Evolutionary conservation across 1,140 invertebrate genomes (phyloP).

Genomic region (Acromyrmex heyeri): DNA sequence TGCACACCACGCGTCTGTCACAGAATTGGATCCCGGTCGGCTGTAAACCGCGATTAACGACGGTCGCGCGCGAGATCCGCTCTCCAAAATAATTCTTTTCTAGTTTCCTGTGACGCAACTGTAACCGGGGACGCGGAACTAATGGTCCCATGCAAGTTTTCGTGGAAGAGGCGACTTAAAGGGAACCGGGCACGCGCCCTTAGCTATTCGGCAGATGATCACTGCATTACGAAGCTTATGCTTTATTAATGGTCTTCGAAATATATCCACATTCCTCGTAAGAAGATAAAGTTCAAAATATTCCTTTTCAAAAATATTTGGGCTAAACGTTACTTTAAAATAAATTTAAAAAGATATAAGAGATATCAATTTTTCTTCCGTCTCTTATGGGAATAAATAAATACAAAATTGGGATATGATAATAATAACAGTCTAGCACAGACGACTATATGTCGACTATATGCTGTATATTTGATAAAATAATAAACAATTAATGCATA

Average conservation of each 20-base stretch:
- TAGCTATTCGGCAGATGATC: slow-evolving; percentile 14
- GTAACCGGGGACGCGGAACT: slow-evolving; percentile 37
- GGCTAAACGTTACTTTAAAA: background rate
- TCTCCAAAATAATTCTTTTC: slow-evolving; percentile 51
- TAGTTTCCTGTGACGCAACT: slow-evolving; percentile 37
- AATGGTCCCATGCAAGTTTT: slow-evolving; percentile 42
- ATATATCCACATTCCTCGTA: background rate
- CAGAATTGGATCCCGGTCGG: background rate
- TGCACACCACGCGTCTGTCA: background rate
- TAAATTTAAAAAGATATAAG: no score
- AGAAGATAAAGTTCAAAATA: background rate
- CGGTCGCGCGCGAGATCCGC: background rate
- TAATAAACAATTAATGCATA: no score
- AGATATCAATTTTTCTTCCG: no score
- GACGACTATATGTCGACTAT: no score
- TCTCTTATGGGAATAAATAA: no score
- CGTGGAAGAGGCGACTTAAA: slow-evolving; percentile 53
- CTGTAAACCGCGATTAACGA: slow-evolving; percentile 25
- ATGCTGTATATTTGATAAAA: no score
- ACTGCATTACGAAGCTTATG: background rate
- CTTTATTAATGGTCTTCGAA: background rate
- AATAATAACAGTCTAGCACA: no score
- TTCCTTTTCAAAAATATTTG: background rate
- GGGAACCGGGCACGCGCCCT: slow-evolving; percentile 54
- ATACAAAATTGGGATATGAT: no score